Base-by-base conservation (phyloP, 2,113 vertebrate species). In the Anguilla rostrata region DNA sequence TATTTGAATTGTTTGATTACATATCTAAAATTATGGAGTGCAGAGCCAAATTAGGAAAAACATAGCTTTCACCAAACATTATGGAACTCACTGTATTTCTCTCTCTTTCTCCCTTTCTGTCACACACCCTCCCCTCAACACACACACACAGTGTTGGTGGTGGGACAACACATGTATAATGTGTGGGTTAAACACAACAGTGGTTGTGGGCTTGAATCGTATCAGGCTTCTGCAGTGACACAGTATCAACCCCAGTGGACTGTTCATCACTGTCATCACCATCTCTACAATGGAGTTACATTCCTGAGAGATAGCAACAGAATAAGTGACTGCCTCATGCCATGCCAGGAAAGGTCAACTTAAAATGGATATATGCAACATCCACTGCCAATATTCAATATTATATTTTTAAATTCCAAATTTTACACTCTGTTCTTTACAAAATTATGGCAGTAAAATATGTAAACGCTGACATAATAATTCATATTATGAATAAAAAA, bases 191-290 rank as follows among this genome's bases (percentile, higher is more conserved):
- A 89, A 94, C 83, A 92, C 85, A 84, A 84, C 56, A 84, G n/a
- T 83, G 89, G 90, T 90, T 88, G 90, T 90, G 86, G 84, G 39
- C 53, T 90, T 88, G 93, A 93, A 93, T 93, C 90, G 87, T 89
- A 91, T 94, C 90, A 93, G 87, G 90, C 86, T 89, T 87, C 83
- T 60, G 88, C 89, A 86, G 86, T 93, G 93, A 94, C 93, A 89
- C 88, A 89, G 22, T 66, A 94, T 94, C 93, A 92, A 81, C 83
- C 84, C 85, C 87, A 85, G 81, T 12, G 85, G 90, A 89, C 92
- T 92, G 91, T 94, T 94, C 90, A 93, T 95, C 93, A 94, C 92
- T 94, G 94, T 93, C 93, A 93, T 88, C 92, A 87, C 89, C 89
- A 91, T 91, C 89, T 92, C 91, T 91, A 89, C 89, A 94, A 94